Percentiles rank a stretch among this genome's conserved stretches.
These are phyloP conservation scores for Arnoldichthys spilopterus DNA, from an alignment of 2,797 vertebrate species.

Conservation along the genomic window DNA sequence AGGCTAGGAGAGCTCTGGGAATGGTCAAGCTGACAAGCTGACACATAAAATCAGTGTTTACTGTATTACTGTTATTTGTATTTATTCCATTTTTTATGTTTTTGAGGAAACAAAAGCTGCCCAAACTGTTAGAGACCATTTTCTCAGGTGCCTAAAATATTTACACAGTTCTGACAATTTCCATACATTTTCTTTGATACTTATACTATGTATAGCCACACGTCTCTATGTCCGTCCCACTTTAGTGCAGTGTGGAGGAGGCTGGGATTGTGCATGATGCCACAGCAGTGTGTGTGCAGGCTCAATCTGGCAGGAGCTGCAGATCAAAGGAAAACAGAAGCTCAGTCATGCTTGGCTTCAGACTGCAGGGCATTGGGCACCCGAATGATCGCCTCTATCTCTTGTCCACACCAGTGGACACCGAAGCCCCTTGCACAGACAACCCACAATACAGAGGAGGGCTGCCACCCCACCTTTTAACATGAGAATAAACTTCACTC, in stretches of 20 bases:
- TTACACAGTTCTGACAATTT: too few species aligned
- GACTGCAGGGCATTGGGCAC: neutral
- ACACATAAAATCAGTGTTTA: too few species aligned
- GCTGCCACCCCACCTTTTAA: too few species aligned
- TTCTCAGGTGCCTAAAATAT: too few species aligned
- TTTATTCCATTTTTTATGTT: too few species aligned
- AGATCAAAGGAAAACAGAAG: slow-evolving; percentile 23
- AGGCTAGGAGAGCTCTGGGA: too few species aligned
- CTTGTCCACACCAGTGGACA: neutral
- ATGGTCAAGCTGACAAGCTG: too few species aligned
- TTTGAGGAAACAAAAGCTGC: too few species aligned
- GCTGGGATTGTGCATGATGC: slow-evolving; percentile 6
- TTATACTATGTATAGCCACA: neutral
- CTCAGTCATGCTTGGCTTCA: slow-evolving; percentile 6
- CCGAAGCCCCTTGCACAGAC: neutral
- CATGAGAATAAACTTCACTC: neutral
- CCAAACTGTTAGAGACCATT: too few species aligned
- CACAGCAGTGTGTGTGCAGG: slow-evolving; percentile 4
- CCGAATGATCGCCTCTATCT: neutral
- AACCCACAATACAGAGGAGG: neutral
- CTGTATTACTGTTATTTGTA: too few species aligned
- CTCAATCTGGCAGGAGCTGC: neutral
- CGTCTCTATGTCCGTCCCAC: neutral
- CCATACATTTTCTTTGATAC: neutral
- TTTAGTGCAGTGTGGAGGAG: neutral